Base-by-base conservation (phyloP, 2,888 invertebrate genomes). In the Ophraella communa region DNA sequence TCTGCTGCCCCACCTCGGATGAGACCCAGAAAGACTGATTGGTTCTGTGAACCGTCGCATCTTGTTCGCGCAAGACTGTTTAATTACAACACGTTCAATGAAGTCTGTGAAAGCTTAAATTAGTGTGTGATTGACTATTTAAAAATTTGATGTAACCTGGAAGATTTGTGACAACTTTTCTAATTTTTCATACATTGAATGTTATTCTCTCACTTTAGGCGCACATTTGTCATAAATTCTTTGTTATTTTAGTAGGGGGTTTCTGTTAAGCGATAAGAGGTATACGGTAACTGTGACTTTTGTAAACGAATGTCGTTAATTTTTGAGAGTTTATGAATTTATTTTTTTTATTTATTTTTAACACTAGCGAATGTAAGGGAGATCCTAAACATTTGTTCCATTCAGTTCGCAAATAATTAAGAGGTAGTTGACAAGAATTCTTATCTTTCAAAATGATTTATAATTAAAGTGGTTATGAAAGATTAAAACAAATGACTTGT, bases 11-110 rank as follows among this genome's bases (percentile, higher is more conserved):
- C 74, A 73, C 73, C 75, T 76, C 77, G 79, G 79, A 78, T 74
- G 77, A 80, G 75, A 79, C 79, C 72, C 77, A 24, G 73, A 78
- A 75, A 76, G 80, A 79, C 79, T 77, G 76, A 75, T 79, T 73
- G 80, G 80, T 81, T 81, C 81, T 76, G 80, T 81, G 81, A 81
- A 81, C 80, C 80, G 69, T 67, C 71, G 71, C 76, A 75, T 73
- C 74, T 69, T 71, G 42, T 71, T 71, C 53, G 73, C 68, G 72
- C 66, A 72, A 77, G 76, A 78, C 76, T 77, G 76, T 75, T 73
- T 74, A 72, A 74, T 75, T 72, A 74, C 72, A 74, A 74, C n/a
- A n/a, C 76, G 73, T 72, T 62, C 42, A 55, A 69, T 67, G 71
- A 71, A 69, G 73, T 70, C 71, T 72, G 71, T 72, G 70, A 70